Percentiles rank a stretch among this genome's conserved stretches.
Conservation (phyloP, 2,888 invertebrate species). For the Mactromeris polynyma region DNA sequence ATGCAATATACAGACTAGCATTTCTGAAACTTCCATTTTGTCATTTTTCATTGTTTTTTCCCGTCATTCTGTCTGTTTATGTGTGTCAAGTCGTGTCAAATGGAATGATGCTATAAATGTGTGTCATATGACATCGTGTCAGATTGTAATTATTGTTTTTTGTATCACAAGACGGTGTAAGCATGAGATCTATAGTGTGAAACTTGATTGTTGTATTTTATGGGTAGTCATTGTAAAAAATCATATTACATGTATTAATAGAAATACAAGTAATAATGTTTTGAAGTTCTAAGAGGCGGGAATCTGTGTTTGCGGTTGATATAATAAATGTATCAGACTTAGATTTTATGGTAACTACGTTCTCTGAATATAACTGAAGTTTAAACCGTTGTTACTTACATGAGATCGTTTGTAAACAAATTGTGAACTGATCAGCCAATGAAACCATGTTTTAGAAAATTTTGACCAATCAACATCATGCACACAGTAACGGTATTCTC, state of each 20-base stretch:
- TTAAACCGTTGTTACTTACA: too few relatives aligned
- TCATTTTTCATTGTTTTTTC: not conserved
- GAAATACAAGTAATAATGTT: not conserved
- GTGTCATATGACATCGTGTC: not conserved
- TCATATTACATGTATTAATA: not conserved
- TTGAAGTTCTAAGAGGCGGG: not conserved
- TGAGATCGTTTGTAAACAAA: too few relatives aligned
- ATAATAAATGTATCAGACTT: too few relatives aligned
- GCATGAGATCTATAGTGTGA: not conserved
- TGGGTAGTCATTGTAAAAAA: not conserved
- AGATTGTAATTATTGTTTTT: not conserved
- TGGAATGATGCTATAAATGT: not conserved
- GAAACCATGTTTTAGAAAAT: too few relatives aligned
- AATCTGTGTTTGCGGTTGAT: not conserved
- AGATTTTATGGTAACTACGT: too few relatives aligned
- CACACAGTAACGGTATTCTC: too few relatives aligned
- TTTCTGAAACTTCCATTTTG: conserved; percentile 4
- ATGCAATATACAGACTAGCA: not conserved
- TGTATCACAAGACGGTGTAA: not conserved
- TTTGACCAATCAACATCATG: too few relatives aligned
- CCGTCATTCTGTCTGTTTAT: not conserved
- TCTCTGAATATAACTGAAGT: too few relatives aligned
- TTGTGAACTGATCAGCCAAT: too few relatives aligned
- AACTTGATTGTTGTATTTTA: not conserved
- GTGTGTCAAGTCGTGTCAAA: not conserved